Evolutionary conservation across 2,888 invertebrate species (phyloP), one percentile per base, ranked within the genome.

Genomic region (Limnephilus rhombicus): DNA sequence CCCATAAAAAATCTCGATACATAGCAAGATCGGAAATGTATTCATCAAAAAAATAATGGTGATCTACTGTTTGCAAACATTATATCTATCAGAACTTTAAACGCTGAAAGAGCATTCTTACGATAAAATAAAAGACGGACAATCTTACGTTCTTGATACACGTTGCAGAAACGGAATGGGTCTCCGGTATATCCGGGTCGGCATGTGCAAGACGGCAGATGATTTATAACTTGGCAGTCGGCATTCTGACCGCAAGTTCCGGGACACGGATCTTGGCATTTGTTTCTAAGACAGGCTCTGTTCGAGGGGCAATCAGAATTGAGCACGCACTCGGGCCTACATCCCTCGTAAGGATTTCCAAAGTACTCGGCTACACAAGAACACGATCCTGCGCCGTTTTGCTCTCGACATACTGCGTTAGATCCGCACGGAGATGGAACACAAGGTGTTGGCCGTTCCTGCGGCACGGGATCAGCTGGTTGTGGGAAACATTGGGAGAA

Each of bases 191-290:
- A 97, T 85, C 96, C 96, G 34, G 95, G 94, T 41, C 95, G 96
- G 94, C 98, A 98, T 90, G 97, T 97, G 95, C 98, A 98, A 94
- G 98, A 97, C 3, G 98, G 98, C 94, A 97, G 98, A 94, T 98
- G 98, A 94, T 98, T 98, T 92, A 97, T 97, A 2, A 98, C 98
- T 94, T 97, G 97, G 94, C 98, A 98, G 81, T 96, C 95, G 7
- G 97, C 96, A 94, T 97, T 97, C 94, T 96, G 95, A 85, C 98
- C 98, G 94, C 98, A 98, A 90, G 97, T 97, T 80, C 96, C 97
- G 2, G 97, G 97, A 94, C 98, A 98, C 2, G 98, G 98, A 95
- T 98, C 98, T 94, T 96, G 96, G 94, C 98, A 98, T 96, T 98
- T 98, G 94, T 97, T 97, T 95, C 97, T 97, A 37, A 97, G 96